Conservation (phyloP, 2,797 vertebrate genomes). For the Ambastaia sidthimunki region DNA sequence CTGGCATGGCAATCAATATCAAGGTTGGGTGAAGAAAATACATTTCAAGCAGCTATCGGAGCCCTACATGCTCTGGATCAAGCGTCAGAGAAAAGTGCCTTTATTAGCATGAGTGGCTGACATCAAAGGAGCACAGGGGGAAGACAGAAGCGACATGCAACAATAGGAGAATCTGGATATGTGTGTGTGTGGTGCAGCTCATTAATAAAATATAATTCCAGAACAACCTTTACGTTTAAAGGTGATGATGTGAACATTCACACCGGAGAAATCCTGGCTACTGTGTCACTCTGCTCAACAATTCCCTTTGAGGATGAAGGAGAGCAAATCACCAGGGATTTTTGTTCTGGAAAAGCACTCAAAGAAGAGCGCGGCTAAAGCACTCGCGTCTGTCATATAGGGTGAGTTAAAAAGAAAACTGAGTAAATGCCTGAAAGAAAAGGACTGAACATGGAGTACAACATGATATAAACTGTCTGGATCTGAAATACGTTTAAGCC, state of each 20-base stretch:
- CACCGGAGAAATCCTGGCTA: slow-evolving; percentile 57
- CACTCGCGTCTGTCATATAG: slow-evolving; percentile 29
- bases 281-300: slow-evolving; percentile 69
- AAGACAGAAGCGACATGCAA: slow-evolving; percentile 62
- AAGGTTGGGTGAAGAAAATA: slow-evolving; percentile 18
- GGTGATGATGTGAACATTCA: slow-evolving; percentile 70
- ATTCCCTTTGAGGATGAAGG: slow-evolving; percentile 80
- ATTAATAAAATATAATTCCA: slow-evolving; percentile 79
- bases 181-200: slow-evolving; percentile 63
- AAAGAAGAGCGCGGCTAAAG: slow-evolving; percentile 35
- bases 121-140: slow-evolving; percentile 72
- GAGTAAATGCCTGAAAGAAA: slow-evolving; percentile 20
- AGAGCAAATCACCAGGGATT: slow-evolving; percentile 68
- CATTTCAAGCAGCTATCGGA: slow-evolving; percentile 36
- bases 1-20: neutral
- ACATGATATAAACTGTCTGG: neutral
- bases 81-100: slow-evolving; percentile 55
- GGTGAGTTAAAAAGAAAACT: slow-evolving; percentile 29
- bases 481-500: slow-evolving; percentile 9
- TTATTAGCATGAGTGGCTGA: slow-evolving; percentile 71
- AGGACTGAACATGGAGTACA: slow-evolving; percentile 12
- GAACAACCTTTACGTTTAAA: slow-evolving; percentile 71
- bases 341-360: slow-evolving; percentile 34
- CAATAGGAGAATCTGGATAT: slow-evolving; percentile 65
- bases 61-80: slow-evolving; percentile 54